phyloP scores from a whole-genome alignment of 2,888 invertebrate genomes.

The Melanchra persicariae region DNA sequence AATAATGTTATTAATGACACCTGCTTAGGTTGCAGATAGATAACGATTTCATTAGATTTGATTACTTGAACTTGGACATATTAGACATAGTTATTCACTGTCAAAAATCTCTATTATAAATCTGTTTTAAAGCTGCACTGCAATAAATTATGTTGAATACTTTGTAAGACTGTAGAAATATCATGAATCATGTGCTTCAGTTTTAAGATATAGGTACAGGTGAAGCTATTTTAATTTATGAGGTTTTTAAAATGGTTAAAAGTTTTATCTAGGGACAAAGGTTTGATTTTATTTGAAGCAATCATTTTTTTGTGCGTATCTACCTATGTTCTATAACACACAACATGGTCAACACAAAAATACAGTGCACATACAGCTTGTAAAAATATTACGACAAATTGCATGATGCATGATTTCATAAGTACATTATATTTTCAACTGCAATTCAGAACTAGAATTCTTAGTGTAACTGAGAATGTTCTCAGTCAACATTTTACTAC shows the following conservation, averaged over 20 bases:
- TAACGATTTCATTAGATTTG: conserved; percentile 46
- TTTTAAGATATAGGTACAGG: conserved; percentile 6
- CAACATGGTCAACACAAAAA: no score
- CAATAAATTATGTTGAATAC: conserved; percentile 44
- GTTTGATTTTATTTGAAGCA: background rate
- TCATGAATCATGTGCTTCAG: conserved; percentile 34
- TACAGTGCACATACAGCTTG: background rate
- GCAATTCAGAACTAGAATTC: background rate
- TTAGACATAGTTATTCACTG: conserved; percentile 52
- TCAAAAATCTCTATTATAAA: conserved; percentile 55
- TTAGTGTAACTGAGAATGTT: background rate
- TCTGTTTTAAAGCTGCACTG: conserved; percentile 35
- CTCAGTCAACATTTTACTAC: conserved; percentile 1
- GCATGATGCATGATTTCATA: background rate
- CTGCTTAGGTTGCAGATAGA: conserved; percentile 36
- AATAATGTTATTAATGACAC: conserved; percentile 56
- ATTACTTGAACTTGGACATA: conserved; percentile 42
- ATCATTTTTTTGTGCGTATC: background rate
- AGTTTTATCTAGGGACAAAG: background rate
- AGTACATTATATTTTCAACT: background rate
- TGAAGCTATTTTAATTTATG: background rate
- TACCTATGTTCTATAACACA: no score
- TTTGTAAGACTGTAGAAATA: conserved; percentile 45
- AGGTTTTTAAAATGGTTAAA: no score
- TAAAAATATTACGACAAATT: background rate